Base-by-base conservation (phyloP, 1,140 invertebrate species). In the Hetaerina americana region DNA sequence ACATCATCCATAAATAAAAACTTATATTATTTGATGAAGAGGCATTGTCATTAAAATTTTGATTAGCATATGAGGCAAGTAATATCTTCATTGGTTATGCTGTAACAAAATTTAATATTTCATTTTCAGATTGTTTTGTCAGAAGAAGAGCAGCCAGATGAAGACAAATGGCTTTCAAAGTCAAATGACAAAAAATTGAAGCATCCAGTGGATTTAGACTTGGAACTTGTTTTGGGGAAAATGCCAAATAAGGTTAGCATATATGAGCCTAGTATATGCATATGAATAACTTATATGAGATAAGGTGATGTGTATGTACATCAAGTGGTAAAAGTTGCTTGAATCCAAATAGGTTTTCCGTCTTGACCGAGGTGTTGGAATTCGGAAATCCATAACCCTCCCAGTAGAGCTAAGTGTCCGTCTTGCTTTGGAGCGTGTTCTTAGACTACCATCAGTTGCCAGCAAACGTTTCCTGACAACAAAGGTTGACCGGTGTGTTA, bases 381-480 rank as follows among this genome's bases (percentile, higher is more conserved):
- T 77, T 15, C 68, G 77, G 0, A 76, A 79, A 76, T 66, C 76
- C 0, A 70, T 78, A 18, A 72, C 70, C 6, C 77, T 93, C 28
- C 88, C 89, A 0, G 69, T 76, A 5, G 79, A 83, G 69, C 78
- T 87, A 18, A 84, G 83, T 0, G 86, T 90, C 10, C 81, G 83
- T 57, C 85, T 87, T 72, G 91, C 90, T 6, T 81, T 98, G 1
- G 83, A 93, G 49, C 83, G 89, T 76, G 95, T 99, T 0, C 81
- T 99, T 18, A 86, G 93, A 75, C 83, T 98, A 24, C 93, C 96
- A 0, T 88, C 93, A 5, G 96, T 99, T 26, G 92, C 89, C 66
- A 97, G 95, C 78, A 99, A 99, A 81, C 85, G 96, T 76, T 99
- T 94, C 79, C 84, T 99, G 0, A 98, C 95, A 57, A 70, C 25